Evolutionary conservation across 2,888 invertebrate genomes (phyloP).

Genomic region (Diaperis boleti): DNA sequence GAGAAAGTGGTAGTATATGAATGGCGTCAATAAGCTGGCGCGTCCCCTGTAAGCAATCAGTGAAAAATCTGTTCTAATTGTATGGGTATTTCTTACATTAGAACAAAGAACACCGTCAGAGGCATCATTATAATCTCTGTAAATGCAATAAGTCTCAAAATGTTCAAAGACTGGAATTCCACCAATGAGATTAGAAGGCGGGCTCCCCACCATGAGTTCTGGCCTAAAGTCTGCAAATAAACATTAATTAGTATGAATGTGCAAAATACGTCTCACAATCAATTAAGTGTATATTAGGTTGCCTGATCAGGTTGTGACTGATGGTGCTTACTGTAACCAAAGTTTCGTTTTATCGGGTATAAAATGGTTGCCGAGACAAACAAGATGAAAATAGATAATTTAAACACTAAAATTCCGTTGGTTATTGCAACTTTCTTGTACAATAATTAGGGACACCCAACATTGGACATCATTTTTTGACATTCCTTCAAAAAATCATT

Average conservation of each 20-base stretch:
- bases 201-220: slow-evolving; percentile 91
- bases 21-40: slow-evolving; percentile 90
- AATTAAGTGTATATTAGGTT: too few relatives aligned
- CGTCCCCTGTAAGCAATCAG: slow-evolving; percentile 77
- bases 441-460: too few relatives aligned
- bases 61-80: slow-evolving; percentile 17
- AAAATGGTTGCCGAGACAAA: too few relatives aligned
- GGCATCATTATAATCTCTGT: slow-evolving; percentile 95
- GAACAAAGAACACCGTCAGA: slow-evolving; percentile 80
- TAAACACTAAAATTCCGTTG: too few relatives aligned
- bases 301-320: too few relatives aligned
- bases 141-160: slow-evolving; percentile 90
- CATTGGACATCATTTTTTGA: too few relatives aligned
- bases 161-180: slow-evolving; percentile 90
- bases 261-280: slow-evolving; percentile 6
- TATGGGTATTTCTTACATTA: slow-evolving; percentile 79
- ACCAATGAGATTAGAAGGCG: slow-evolving; percentile 88
- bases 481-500: too few relatives aligned
- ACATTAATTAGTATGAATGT: slow-evolving; percentile 30
- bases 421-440: too few relatives aligned
- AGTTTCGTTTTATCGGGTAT: too few relatives aligned
- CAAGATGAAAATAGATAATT: too few relatives aligned
- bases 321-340: too few relatives aligned
- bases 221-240: slow-evolving; percentile 83
- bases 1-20: slow-evolving; percentile 97